phyloP scores from a whole-genome alignment of 2,113 vertebrate species.

The Macquaria ambigua region DNA sequence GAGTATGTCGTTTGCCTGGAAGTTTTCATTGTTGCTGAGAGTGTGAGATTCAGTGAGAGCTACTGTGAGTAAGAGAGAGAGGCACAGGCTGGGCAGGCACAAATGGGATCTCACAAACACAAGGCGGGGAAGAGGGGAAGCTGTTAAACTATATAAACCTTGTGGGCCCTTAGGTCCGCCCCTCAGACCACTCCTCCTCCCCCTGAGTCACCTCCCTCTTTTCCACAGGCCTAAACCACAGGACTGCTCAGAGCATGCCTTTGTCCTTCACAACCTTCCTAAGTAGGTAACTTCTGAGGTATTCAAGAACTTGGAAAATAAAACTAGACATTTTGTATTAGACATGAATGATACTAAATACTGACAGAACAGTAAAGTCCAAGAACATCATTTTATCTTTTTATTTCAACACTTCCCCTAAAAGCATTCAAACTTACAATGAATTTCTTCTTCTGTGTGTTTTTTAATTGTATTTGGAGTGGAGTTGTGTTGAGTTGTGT shows the following conservation, averaged over 20 bases:
- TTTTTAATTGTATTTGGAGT: background rate
- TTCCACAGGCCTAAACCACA: conserved; percentile 59
- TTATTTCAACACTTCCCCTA: background rate
- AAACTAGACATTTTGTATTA: background rate
- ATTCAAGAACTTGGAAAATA: conserved; percentile 31
- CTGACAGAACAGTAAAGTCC: background rate
- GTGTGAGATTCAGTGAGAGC: conserved; percentile 63
- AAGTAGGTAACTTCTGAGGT: conserved; percentile 38
- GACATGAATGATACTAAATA: background rate
- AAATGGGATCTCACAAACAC: conserved; percentile 77
- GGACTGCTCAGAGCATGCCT: conserved; percentile 47
- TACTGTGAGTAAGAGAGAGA: conserved; percentile 55
- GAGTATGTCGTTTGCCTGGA: conserved; percentile 71
- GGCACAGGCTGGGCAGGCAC: conserved; percentile 56
- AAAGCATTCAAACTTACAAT: background rate
- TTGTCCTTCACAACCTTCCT: conserved; percentile 47
- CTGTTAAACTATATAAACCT: conserved; percentile 80
- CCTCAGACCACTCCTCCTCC: conserved; percentile 63
- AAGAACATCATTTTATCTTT: background rate
- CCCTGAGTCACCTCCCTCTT: conserved; percentile 61
- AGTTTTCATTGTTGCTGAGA: conserved; percentile 74
- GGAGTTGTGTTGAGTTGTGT: background rate
- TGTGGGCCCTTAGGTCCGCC: conserved; percentile 72
- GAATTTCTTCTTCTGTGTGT: background rate
- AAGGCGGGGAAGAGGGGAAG: conserved; percentile 75